Conservation (phyloP, 2,113 vertebrate species). For the Ia io region DNA sequence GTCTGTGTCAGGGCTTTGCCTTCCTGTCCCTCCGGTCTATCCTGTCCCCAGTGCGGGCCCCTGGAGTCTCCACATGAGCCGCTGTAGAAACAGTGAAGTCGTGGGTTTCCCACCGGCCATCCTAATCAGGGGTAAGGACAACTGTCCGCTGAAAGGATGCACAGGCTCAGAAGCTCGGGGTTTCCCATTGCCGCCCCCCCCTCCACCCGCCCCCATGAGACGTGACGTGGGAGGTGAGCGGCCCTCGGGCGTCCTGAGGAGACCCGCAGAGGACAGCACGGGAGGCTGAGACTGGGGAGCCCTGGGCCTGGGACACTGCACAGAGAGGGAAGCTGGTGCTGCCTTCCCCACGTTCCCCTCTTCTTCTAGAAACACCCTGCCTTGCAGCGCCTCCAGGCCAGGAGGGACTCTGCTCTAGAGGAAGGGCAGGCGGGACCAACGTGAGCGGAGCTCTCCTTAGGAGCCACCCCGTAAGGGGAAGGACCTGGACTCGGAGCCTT, state of each 20-base stretch:
- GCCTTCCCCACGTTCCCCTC: background rate
- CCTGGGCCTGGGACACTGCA: background rate
- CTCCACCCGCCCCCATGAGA: background rate
- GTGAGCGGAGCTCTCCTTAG: background rate
- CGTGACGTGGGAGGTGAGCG: background rate
- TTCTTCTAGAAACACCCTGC: background rate
- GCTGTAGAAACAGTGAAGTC: background rate
- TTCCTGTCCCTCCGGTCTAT: background rate
- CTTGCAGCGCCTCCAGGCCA: background rate
- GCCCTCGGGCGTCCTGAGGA: too few species aligned
- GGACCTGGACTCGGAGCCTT: fast-evolving
- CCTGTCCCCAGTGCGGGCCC: background rate
- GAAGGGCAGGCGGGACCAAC: background rate
- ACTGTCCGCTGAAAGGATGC: background rate
- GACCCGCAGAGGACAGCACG: background rate
- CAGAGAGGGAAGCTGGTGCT: background rate
- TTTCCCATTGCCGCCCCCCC: too few species aligned
- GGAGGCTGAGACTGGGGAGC: too few species aligned
- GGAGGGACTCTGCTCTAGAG: background rate
- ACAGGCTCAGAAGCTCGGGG: background rate
- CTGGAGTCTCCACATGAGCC: background rate
- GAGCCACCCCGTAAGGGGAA: fast-evolving
- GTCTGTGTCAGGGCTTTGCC: background rate
- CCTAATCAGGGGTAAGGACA: too few species aligned
- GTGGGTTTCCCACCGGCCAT: background rate